Base-by-base conservation (phyloP, 2,888 invertebrate genomes). In the Chorisops tibialis region DNA sequence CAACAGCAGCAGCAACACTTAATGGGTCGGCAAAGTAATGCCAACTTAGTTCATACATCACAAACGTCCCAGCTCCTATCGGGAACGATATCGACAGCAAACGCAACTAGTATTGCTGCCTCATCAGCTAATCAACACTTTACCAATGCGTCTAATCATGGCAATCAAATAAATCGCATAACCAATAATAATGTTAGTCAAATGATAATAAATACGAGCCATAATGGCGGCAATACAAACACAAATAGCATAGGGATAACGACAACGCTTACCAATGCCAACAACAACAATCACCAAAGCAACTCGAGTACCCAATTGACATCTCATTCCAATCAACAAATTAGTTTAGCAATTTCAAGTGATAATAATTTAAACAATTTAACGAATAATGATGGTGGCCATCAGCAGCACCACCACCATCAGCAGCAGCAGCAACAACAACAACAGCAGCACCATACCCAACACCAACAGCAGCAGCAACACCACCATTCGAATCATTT, bases 111-210 rank as follows among this genome's bases (percentile, higher is more conserved):
- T 51, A 35, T 43, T 16, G 30, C 16, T 50, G 30, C 21, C 4
- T 43, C 61, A 16, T 61, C 61, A 21, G 19, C 35, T 38, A 65
- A 65, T 65, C 65, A 65, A 65, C 49, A 59, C 60, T 69, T 68
- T 65, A 67, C 68, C 68, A 69, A 69, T 69, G 68, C 71, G 73
- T 37, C 70, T 68, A 69, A 68, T 68, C 70, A 70, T 65, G 70
- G 71, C 67, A 72, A 72, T 68, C 74, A 73, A 68, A 69, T 76
- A 69, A 75, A 75, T 69, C 74, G 75, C 62, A 71, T 73, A 67
- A 72, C 73, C 62, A 71, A 71, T 65, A 74, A 71, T 70, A 74
- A 75, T 66, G 72, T 71, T 65, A 72, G 70, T 68, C 67, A 67
- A 52, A 68, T 68, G 67, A 67, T 69, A 65, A 69, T 68, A 66